Base-by-base conservation (phyloP, 2,797 vertebrate species). In the Silurus aristotelis region DNA sequence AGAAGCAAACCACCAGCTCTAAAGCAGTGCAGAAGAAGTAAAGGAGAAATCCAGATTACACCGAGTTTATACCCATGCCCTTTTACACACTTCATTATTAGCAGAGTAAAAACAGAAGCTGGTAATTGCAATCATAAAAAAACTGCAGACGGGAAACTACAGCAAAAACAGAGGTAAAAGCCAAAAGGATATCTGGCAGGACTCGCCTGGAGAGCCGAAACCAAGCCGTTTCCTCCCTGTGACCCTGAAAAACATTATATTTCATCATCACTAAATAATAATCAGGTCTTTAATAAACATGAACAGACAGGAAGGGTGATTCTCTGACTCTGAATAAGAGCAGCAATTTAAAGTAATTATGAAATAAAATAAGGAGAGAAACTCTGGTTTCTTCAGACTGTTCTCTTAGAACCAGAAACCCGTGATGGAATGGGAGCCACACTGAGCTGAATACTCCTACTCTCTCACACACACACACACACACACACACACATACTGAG, bases 131-230 rank as follows among this genome's bases (percentile, higher is more conserved):
- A 13, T 60, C 46, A 31, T 43, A 55, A 38, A 38, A 38, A 38
- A 38, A 38, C 14, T 67, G 56, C 25, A 68, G n/a, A 79, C 8
- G 55, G 67, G 52, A 85, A 46, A 72, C 43, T 60, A n/a, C 25
- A 64, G 6, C 6, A 38, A 73, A 64, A 58, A 15, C 58, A 6
- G 15, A 78, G 27, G 56, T 38, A 22, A 60, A 1, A 81, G 13
- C 77, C 6, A 25, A 93, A 98, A 98, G 97, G 98, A 99, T 99
- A 99, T 99, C 98, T 99, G 2, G 97, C 97, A 17, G 97, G 97
- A 85, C 97, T 98, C 81, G 96, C 94, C 87, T 98, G 97, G 86
- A 99, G 94, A 46, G 97, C 97, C 87, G 91, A 91, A 93, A 96
- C 92, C 94, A 98, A 87, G 89, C 96, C 91, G 89, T 95, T 93